Conservation (phyloP, 2,888 invertebrate species). For the Camponotus fellah region DNA sequence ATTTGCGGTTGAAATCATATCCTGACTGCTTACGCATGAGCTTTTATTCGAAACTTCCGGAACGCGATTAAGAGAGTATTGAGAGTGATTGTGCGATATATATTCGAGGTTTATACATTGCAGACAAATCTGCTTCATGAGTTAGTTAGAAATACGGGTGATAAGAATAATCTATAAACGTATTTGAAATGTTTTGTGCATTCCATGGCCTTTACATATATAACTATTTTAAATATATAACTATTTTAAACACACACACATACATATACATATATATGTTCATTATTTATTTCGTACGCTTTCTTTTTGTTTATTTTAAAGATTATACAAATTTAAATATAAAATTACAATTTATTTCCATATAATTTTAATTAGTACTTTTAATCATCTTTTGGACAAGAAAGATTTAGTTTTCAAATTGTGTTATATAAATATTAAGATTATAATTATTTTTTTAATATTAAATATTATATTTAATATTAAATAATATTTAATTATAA, state of each 20-base stretch:
- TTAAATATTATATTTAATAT: conserved; percentile 28
- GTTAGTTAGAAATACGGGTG: neutral
- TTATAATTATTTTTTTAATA: neutral
- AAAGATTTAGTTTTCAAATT: neutral
- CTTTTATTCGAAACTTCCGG: conserved; percentile 49
- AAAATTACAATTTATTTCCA: neutral
- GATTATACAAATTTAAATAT: neutral
- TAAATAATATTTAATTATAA: neutral
- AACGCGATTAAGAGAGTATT: conserved; percentile 37
- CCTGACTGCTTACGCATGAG: conserved; percentile 56
- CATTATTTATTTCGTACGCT: neutral
- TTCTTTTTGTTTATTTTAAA: neutral
- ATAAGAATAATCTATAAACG: neutral
- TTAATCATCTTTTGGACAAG: neutral
- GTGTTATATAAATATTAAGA: neutral
- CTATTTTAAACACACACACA: neutral
- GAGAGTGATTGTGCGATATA: neutral
- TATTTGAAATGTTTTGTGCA: neutral
- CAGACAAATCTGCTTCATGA: neutral
- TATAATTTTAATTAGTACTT: conserved; percentile 2
- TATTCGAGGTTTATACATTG: neutral
- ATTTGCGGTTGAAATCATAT: conserved; percentile 65
- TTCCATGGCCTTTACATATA: neutral
- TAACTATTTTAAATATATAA: neutral
- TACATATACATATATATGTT: neutral